Percentiles rank a stretch among this genome's conserved stretches.
These are phyloP conservation scores for rat (Rattus norvegicus) DNA, from an alignment of 2,113 vertebrate genomes.

Conservation along the genomic window GRCr8 NC_086033.1:85732001-85732500, in stretches of 20 bases:
- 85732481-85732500: background rate
- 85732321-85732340: background rate
- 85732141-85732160: background rate
- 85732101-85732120: background rate
- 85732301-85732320: background rate
- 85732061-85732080: background rate
- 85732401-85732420: constrained; percentile 38
- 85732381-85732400: background rate
- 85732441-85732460: constrained; percentile 17
- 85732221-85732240: background rate
- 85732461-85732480: background rate
- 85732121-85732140: background rate
- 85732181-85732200: background rate
- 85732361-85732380: background rate
- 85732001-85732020: background rate
- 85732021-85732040: background rate
- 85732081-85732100: background rate
- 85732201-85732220: background rate
- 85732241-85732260: background rate
- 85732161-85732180: background rate
- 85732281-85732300: background rate
- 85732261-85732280: background rate
- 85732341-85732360: background rate
- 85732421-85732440: background rate
- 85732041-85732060: background rate